These are phyloP conservation scores for Orgyia antiqua DNA, from an alignment of 2,888 invertebrate species.

Conservation along the genomic window DNA sequence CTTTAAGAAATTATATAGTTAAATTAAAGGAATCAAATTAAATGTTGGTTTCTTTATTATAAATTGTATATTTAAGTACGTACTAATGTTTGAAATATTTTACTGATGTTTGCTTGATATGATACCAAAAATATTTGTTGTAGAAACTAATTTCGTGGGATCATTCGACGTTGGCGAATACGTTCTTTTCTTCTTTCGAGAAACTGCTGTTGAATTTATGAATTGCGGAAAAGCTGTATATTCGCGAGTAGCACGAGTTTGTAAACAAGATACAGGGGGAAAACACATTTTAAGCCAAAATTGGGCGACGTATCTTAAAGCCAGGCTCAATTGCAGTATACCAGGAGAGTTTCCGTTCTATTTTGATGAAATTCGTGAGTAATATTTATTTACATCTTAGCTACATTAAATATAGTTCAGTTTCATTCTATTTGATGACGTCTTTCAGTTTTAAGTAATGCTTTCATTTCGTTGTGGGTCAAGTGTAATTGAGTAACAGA, in stretches of 20 bases:
- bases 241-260: slow-evolving; percentile 85
- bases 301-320: slow-evolving; percentile 84
- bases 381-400: slow-evolving; percentile 1
- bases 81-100: too few species aligned
- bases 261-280: slow-evolving; percentile 83
- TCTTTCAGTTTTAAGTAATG: too few species aligned
- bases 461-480: too few species aligned
- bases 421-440: too few species aligned
- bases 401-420: neutral
- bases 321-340: slow-evolving; percentile 83
- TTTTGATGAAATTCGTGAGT: slow-evolving; percentile 85
- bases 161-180: slow-evolving; percentile 83
- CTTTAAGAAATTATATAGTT: too few species aligned
- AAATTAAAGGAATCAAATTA: too few species aligned
- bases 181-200: slow-evolving; percentile 85
- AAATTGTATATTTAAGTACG: too few species aligned
- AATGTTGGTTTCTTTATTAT: too few species aligned
- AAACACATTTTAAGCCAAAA: slow-evolving; percentile 81
- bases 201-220: slow-evolving; percentile 83
- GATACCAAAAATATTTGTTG: slow-evolving; percentile 27
- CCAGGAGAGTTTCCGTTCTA: slow-evolving; percentile 87
- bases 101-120: too few species aligned
- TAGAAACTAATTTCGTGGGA: slow-evolving; percentile 86
- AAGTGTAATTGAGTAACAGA: too few species aligned
- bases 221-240: slow-evolving; percentile 84